A percentile compares a stretch with the other conserved stretches of the same genome.
Evolutionary conservation across 1,140 invertebrate genomes (phyloP).

Genomic region (Physella acuta): DNA sequence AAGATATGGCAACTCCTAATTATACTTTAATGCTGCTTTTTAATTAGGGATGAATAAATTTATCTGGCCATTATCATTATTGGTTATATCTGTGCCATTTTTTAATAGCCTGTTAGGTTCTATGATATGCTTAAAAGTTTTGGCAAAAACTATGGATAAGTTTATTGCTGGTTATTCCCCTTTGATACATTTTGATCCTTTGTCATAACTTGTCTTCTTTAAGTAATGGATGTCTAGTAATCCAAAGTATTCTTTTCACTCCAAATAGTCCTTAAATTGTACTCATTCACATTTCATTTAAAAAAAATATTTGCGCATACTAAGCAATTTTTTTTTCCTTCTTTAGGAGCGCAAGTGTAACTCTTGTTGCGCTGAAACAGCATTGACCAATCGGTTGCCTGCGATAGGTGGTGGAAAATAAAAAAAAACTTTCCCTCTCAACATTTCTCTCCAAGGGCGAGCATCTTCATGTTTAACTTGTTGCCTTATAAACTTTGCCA

Average conservation of each 20-base stretch:
- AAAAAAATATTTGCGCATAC: background rate
- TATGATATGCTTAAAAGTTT: too few relatives aligned
- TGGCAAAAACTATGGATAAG: too few relatives aligned
- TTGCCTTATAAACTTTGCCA: constrained; percentile 20
- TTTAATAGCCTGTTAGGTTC: too few relatives aligned
- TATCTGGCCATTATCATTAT: too few relatives aligned
- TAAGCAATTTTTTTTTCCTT: background rate
- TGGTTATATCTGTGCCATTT: too few relatives aligned
- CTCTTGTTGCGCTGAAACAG: constrained; percentile 18
- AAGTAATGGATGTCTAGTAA: background rate
- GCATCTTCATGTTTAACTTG: constrained; percentile 15
- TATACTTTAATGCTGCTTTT: background rate
- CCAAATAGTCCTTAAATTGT: background rate
- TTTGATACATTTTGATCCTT: background rate
- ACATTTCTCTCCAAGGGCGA: background rate
- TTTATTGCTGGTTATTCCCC: background rate
- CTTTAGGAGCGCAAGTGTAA: constrained; percentile 22
- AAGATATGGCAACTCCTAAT: background rate
- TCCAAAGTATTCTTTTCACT: background rate
- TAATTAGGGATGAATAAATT: background rate
- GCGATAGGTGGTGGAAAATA: constrained; percentile 19
- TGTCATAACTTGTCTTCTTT: background rate
- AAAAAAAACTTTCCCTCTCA: background rate
- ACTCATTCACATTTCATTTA: background rate
- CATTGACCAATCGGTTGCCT: constrained; percentile 13